These are phyloP conservation scores for Lanius collurio DNA, from an alignment of 2,113 vertebrate genomes.

Conservation along the genomic window DNA sequence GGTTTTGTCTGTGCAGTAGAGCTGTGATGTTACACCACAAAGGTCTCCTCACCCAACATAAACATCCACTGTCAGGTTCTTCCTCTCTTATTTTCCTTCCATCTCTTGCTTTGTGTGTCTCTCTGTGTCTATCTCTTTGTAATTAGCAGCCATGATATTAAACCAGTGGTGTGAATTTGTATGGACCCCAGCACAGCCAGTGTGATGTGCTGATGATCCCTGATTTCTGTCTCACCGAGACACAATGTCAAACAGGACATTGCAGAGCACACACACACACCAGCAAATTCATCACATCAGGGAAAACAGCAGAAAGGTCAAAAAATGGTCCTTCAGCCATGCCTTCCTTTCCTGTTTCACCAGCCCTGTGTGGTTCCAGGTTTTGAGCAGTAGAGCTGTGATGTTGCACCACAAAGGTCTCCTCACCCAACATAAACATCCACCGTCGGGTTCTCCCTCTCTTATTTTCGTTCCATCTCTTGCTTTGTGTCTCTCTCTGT, in stretches of 20 bases:
- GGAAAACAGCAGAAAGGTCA: background rate
- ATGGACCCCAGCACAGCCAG: background rate
- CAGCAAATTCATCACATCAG: background rate
- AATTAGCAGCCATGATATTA: background rate
- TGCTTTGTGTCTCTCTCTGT: background rate
- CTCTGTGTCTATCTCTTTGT: background rate
- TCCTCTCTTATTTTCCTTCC: accelerated
- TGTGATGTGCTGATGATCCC: too few species aligned
- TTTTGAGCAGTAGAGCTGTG: too few species aligned
- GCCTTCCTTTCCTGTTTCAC: background rate
- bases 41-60: background rate
- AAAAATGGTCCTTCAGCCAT: background rate
- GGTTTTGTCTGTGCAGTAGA: background rate
- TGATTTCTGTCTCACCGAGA: background rate
- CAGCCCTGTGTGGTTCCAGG: background rate
- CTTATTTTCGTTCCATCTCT: background rate
- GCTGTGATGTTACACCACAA: background rate
- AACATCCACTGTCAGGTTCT: background rate
- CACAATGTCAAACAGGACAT: too few species aligned
- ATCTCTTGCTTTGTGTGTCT: background rate
- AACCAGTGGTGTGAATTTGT: background rate
- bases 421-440: background rate
- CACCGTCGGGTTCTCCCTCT: background rate
- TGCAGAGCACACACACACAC: background rate
- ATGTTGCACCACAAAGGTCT: background rate